Evolutionary conservation across 2,888 invertebrate genomes (phyloP), one percentile per base, ranked within the genome.

Genomic region (Drosophila merina): DNA sequence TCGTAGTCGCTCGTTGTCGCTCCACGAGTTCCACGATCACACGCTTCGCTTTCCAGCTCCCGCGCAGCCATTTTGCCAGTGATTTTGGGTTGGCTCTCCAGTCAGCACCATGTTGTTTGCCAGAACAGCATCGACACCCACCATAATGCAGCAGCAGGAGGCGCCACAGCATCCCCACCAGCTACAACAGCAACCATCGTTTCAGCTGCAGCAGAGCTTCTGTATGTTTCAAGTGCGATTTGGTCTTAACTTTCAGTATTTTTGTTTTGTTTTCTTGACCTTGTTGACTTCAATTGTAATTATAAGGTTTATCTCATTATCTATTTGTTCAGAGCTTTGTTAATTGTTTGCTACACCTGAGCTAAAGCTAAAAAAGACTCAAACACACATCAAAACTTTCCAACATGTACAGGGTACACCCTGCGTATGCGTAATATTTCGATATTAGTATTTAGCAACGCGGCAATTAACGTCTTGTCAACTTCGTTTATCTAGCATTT

Each of bases 31-130:
- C 25, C 42, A 20, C 20, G 38, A 38, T 12, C 12, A 42, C 3
- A 42, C 42, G 42, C 50, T 31, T 51, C 42, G 20, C 50, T 31
- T 51, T 38, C 45, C 66, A 47, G 48, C 66, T 7, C 30, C 49
- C 64, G 67, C 67, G 50, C 69, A 74, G 54, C 68, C 62, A 81
- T 71, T 82, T 85, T 71, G 79, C 67, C 57, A 68, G 60, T 60
- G 70, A 67, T 50, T 59, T 51, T 60, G 69, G 74, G 7, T 79
- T 72, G 63, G 72, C 72, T 75, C 38, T 56, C 57, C 77, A 69
- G 60, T 70, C 74, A 74, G 54, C 63, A 84, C 76, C 74, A 84
- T 84, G 84, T 86, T 84, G 85, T 88, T 88, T 74, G 88, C 74
- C 64, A 72, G 84, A 77, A 76, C 76, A 60, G 45, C 71, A 47